phyloP scores from a whole-genome alignment of 2,113 vertebrate genomes.

The Rhinopomastus cyanomelas region DNA sequence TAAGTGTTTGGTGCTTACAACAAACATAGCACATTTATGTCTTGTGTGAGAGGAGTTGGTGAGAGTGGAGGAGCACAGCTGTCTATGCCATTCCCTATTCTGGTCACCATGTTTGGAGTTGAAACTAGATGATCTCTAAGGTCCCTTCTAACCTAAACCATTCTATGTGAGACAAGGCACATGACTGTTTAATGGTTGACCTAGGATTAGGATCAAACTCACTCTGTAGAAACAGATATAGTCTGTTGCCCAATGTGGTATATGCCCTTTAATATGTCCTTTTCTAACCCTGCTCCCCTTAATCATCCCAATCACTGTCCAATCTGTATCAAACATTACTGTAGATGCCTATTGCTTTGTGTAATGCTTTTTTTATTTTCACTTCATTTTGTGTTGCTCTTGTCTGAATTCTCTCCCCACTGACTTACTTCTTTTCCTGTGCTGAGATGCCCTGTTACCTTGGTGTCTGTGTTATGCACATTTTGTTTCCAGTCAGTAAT shows the following conservation, averaged over 20 bases:
- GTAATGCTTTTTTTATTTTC: not conserved
- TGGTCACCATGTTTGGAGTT: not conserved
- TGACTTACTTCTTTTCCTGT: not conserved
- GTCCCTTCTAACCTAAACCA: no score
- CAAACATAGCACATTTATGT: not conserved
- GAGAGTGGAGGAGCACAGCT: not conserved
- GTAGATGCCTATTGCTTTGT: not conserved
- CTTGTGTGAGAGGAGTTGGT: not conserved
- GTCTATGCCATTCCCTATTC: not conserved
- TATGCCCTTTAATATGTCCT: not conserved
- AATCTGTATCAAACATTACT: not conserved
- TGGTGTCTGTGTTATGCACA: not conserved
- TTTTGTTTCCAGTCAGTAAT: slow-evolving; percentile 83
- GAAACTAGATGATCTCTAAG: no score
- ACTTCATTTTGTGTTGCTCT: not conserved
- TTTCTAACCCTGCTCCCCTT: accelerated
- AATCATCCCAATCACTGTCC: not conserved
- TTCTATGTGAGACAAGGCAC: not conserved
- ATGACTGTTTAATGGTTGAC: not conserved
- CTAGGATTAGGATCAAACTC: not conserved
- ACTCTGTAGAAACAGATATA: not conserved
- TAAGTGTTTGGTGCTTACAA: not conserved
- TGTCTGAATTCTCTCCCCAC: not conserved
- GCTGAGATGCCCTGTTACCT: not conserved
- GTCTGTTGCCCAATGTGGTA: not conserved